Evolutionary conservation across 2,113 vertebrate species (phyloP), one percentile per base, ranked within the genome.

Genomic region (Pituophis catenifer): DNA sequence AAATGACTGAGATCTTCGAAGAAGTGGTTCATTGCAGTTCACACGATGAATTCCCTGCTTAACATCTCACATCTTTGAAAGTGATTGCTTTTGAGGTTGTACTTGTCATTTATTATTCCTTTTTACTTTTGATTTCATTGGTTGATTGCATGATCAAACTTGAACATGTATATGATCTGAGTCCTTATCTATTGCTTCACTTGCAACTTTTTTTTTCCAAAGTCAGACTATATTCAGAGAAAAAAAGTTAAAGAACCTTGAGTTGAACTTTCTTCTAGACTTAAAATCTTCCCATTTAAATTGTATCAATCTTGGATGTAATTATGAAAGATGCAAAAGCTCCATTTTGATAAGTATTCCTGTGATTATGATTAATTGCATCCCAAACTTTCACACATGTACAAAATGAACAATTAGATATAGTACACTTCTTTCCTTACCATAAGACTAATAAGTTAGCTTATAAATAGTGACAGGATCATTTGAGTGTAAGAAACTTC

Each of bases 331-430:
- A 19, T 53, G 48, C 44, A 87, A 91, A 87, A 65, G 81, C 1
- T 53, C 53, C 92, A 75, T 86, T 85, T 90, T 92, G 52, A 57
- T 13, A 65, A 89, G 91, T 81, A 65, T 85, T 88, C 89, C 21
- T 94, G 65, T 90, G 89, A 54, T 91, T 38, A 38, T 93, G 75
- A 52, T 87, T 94, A 94, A 92, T 93, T 91, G 55, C 11, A 54
- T 24, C 57, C 54, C 26, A 88, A 58, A 88, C 44, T 90, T 29
- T 87, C 48, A 92, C 9, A 91, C 21, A 86, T 75, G 92, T 92
- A 92, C 58, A 93, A 50, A 87, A 92, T 91, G 26, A 62, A n/a
- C 88, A 11, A 93, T 89, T 53, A 90, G 5, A 50, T 92, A 1
- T 33, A 87, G 38, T 85, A 92, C 70, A 62, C 86, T 94, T 86